phyloP scores from a whole-genome alignment of 2,888 invertebrate genomes.

The Prostheceraeus crozeri region DNA sequence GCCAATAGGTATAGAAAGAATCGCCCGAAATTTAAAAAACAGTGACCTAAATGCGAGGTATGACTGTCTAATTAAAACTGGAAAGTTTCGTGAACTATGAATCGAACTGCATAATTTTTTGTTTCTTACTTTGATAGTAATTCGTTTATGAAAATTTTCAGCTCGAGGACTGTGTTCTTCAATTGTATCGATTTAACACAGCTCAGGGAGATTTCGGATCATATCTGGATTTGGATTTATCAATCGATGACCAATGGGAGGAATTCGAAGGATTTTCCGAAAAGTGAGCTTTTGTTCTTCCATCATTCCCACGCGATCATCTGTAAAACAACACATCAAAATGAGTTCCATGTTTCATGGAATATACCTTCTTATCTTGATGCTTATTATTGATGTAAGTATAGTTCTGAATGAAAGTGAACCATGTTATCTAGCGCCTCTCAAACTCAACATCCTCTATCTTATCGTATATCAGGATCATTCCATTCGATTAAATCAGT shows the following conservation, averaged over 20 bases:
- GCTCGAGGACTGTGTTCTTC: conserved; percentile 93
- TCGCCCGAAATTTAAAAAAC: no score
- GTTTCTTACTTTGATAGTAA: not conserved
- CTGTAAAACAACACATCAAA: not conserved
- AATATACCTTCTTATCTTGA: no score
- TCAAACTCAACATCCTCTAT: no score
- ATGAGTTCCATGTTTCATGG: no score
- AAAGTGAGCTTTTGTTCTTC: conserved; percentile 65
- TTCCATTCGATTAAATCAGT: no score
- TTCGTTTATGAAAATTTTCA: conserved; percentile 60
- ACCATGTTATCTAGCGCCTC: no score
- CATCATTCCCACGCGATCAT: no score
- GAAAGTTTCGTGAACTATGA: not conserved
- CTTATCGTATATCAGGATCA: no score
- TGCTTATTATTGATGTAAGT: no score
- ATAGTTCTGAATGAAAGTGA: no score
- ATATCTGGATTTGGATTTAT: conserved; percentile 90
- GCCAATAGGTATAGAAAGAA: no score
- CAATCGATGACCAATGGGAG: conserved; percentile 89
- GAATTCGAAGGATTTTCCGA: conserved; percentile 90
- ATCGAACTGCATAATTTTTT: not conserved
- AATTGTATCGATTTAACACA: conserved; percentile 73
- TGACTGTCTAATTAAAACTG: not conserved
- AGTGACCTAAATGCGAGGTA: no score
- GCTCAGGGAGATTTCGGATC: conserved; percentile 79